These are phyloP conservation scores for Pandion haliaetus DNA, from an alignment of 2,113 vertebrate genomes.

Conservation along the genomic window DNA sequence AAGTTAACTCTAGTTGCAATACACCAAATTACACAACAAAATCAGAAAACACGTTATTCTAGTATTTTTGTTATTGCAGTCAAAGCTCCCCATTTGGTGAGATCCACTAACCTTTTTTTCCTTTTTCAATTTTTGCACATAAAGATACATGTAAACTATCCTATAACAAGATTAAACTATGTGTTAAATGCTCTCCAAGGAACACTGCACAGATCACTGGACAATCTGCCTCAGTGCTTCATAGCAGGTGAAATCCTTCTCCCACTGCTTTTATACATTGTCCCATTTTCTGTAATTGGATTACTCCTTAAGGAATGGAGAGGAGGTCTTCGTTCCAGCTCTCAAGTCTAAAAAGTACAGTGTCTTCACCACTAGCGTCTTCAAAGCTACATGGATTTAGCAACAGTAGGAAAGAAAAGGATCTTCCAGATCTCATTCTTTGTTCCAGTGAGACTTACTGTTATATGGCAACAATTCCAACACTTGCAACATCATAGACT, in stretches of 20 bases:
- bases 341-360: not conserved
- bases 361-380: not conserved
- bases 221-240: not conserved
- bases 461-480: not conserved
- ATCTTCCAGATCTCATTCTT: not conserved
- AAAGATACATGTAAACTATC: not conserved
- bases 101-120: fast-evolving
- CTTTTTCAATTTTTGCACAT: not conserved
- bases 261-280: not conserved
- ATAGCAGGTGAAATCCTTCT: not conserved
- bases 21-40: not conserved
- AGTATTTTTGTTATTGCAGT: not conserved
- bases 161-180: not conserved
- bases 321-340: not conserved
- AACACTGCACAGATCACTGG: not conserved
- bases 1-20: not conserved
- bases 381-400: not conserved
- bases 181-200: not conserved
- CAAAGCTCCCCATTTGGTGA: not conserved
- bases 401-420: not conserved
- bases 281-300: not conserved
- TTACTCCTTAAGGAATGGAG: not conserved
- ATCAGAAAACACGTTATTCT: not conserved
- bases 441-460: not conserved
- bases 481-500: not conserved